These are phyloP conservation scores for Apteryx owenii DNA, from an alignment of 2,113 vertebrate genomes.

Conservation along the genomic window DNA sequence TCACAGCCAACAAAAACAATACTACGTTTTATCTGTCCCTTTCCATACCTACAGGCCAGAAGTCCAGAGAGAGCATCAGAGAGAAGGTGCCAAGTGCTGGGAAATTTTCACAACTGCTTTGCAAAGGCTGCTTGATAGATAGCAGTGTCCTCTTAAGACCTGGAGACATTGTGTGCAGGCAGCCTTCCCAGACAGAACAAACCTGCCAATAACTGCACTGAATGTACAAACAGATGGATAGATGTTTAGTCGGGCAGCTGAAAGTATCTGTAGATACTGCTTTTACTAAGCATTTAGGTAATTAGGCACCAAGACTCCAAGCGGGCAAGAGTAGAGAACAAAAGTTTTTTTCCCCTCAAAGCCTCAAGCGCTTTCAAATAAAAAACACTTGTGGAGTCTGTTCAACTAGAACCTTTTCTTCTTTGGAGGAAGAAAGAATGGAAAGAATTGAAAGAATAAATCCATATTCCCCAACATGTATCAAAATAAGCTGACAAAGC, in stretches of 20 bases:
- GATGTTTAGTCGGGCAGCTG: neutral
- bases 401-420: neutral
- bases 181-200: constrained; percentile 33
- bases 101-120: constrained; percentile 27
- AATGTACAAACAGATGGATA: constrained; percentile 34
- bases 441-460: neutral
- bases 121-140: constrained; percentile 30
- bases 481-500: neutral
- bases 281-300: neutral
- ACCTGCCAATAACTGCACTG: neutral
- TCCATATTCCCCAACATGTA: neutral
- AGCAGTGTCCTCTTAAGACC: neutral
- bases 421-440: neutral
- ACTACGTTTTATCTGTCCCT: constrained; percentile 9
- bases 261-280: neutral
- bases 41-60: constrained; percentile 23
- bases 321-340: neutral
- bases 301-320: neutral
- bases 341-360: neutral
- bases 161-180: constrained; percentile 16
- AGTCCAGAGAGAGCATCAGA: constrained; percentile 33
- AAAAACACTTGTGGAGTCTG: neutral
- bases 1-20: constrained; percentile 26
- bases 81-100: neutral
- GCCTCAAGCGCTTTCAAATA: neutral